Conservation (phyloP, 2,888 invertebrate genomes). For the Eumerus sabulonum region DNA sequence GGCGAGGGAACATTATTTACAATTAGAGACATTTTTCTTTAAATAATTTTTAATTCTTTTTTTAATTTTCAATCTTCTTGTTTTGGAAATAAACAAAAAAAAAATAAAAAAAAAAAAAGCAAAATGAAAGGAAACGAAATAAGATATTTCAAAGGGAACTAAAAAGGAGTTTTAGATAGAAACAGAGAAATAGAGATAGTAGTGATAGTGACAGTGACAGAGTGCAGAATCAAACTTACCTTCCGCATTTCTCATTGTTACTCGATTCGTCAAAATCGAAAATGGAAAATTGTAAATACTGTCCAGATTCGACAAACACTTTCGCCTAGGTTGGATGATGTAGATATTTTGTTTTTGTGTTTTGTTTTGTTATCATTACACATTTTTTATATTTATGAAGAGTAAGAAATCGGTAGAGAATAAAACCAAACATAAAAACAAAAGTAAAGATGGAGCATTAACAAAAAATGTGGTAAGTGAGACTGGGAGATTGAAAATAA, state of each 20-base stretch:
- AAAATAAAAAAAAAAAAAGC: conserved; percentile 29
- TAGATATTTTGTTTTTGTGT: conserved; percentile 30
- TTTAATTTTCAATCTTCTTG: no score
- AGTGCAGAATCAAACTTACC: conserved; percentile 81
- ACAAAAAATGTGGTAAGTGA: conserved; percentile 55
- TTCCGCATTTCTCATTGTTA: conserved; percentile 94
- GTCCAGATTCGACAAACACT: conserved; percentile 78
- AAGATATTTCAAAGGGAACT: conserved; percentile 5
- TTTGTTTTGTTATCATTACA: conserved; percentile 20
- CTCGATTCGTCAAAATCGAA: conserved; percentile 95
- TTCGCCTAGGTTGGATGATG: conserved; percentile 73
- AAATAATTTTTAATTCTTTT: conserved; percentile 16
- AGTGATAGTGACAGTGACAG: conserved; percentile 12
- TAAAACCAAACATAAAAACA: conserved; percentile 70
- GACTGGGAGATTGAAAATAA: conserved; percentile 26
- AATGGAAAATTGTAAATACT: conserved; percentile 82
- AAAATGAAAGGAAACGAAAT: conserved; percentile 10
- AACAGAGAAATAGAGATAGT: conserved; percentile 10
- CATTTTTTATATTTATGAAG: conserved; percentile 59
- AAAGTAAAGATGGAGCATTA: conserved; percentile 69
- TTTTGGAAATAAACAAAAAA: no score
- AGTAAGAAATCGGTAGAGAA: conserved; percentile 68
- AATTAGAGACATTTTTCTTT: conserved; percentile 59
- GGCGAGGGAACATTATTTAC: conserved; percentile 51
- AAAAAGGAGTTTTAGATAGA: conserved; percentile 5